Conservation (phyloP, 53 echinoderm and acorn worm species). For the Echinometra lucunter region DNA sequence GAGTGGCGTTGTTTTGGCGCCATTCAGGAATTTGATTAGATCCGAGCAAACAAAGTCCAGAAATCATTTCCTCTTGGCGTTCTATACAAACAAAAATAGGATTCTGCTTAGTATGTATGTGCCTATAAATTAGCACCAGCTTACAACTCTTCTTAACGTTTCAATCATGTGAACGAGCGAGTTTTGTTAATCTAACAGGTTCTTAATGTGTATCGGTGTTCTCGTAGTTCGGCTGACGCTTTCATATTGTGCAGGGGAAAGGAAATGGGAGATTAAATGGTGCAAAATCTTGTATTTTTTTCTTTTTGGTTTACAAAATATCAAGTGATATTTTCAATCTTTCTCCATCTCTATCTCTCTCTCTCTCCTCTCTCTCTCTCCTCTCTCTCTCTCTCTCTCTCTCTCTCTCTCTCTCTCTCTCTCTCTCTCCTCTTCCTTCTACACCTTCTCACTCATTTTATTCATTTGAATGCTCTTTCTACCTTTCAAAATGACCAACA, state of each 20-base stretch:
- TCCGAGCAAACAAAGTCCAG: conserved; percentile 16
- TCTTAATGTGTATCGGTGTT: neutral
- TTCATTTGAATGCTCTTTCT: too few relatives aligned
- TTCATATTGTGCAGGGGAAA: neutral
- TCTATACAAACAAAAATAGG: neutral
- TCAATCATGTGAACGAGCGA: neutral
- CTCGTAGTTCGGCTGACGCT: neutral
- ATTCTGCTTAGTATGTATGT: neutral
- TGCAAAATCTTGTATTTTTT: neutral
- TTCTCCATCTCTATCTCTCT: neutral
- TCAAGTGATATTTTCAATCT: too few relatives aligned
- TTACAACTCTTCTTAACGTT: neutral
- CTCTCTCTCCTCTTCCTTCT: neutral
- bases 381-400: neutral
- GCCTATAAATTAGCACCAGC: neutral
- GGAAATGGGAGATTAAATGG: neutral
- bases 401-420: too few relatives aligned
- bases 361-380: neutral
- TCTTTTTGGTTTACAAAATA: neutral
- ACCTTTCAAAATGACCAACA: too few relatives aligned
- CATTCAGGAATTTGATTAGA: neutral
- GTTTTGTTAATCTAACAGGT: neutral
- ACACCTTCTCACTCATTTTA: neutral
- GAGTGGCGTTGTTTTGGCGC: conserved; percentile 26
- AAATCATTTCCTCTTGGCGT: neutral